Percentiles rank a stretch among this genome's conserved stretches.
Conservation (phyloP, 30 jellyfish, hydroid and myxozoan genomes). For the Chrysaora quinquecirrha region DNA sequence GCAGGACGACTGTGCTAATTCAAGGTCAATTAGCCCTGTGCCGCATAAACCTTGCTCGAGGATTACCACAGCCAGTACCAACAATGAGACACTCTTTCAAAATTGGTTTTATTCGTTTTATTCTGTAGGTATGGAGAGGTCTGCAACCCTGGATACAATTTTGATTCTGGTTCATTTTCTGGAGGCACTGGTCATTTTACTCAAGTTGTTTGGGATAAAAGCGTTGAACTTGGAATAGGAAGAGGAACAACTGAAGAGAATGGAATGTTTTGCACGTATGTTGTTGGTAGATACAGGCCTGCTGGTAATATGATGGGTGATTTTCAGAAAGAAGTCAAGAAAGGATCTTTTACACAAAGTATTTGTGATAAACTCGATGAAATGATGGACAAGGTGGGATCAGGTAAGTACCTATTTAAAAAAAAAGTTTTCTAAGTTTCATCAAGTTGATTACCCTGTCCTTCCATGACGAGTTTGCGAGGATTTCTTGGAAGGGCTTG, state of each 20-base stretch:
- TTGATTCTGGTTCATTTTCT: constrained; percentile 50
- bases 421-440: too few relatives aligned
- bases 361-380: constrained; percentile 33
- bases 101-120: too few relatives aligned
- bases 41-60: too few relatives aligned
- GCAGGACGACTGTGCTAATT: too few relatives aligned
- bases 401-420: not conserved
- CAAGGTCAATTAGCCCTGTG: too few relatives aligned
- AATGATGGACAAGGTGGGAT: not conserved
- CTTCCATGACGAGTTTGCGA: too few relatives aligned
- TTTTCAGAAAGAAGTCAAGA: constrained; percentile 71
- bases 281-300: constrained; percentile 86
- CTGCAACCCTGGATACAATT: constrained; percentile 78
- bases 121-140: constrained; percentile 89
- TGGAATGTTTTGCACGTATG: constrained; percentile 80
- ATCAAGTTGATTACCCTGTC: too few relatives aligned
- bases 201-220: constrained; percentile 75
- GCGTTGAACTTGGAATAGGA: constrained; percentile 75
- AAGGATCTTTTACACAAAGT: constrained; percentile 61
- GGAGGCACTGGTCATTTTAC: constrained; percentile 72
- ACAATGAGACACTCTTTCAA: too few relatives aligned
- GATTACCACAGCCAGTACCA: too few relatives aligned
- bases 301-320: constrained; percentile 78
- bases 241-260: constrained; percentile 63
- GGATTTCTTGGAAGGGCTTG: too few relatives aligned